phyloP scores from a whole-genome alignment of 2,113 vertebrate genomes.

The Hypomesus transpacificus region DNA sequence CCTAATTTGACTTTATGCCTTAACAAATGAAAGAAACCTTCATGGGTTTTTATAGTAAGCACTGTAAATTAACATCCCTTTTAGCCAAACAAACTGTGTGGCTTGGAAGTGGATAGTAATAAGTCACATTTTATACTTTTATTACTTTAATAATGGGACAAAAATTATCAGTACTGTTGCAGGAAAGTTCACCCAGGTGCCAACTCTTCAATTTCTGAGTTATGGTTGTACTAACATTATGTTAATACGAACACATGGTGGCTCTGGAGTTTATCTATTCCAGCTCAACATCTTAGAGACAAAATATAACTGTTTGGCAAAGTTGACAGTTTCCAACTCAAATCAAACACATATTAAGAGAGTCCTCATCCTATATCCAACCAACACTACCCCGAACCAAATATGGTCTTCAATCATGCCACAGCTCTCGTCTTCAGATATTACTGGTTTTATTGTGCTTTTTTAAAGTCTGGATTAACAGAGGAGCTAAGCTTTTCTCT shows the following conservation, averaged over 20 bases:
- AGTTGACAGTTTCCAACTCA: no score
- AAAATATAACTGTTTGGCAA: background rate
- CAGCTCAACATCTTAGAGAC: background rate
- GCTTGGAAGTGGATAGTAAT: slow-evolving; percentile 6
- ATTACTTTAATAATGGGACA: slow-evolving; percentile 26
- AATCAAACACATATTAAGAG: no score
- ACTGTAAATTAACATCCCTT: slow-evolving; percentile 23
- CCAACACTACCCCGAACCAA: no score
- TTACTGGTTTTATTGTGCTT: background rate
- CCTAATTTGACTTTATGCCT: slow-evolving; percentile 54
- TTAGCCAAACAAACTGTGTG: background rate
- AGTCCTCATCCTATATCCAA: no score
- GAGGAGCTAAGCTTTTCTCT: slow-evolving; percentile 33
- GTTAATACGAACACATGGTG: background rate
- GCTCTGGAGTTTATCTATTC: slow-evolving; percentile 20
- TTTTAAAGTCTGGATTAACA: slow-evolving; percentile 8
- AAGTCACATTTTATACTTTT: slow-evolving; percentile 55
- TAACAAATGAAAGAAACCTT: slow-evolving; percentile 52
- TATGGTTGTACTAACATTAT: slow-evolving; percentile 31
- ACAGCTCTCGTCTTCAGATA: no score
- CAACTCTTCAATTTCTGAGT: slow-evolving; percentile 33
- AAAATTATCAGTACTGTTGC: slow-evolving; percentile 35
- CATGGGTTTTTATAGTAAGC: slow-evolving; percentile 41
- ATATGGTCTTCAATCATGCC: no score
- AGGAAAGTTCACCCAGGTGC: slow-evolving; percentile 23